Conservation (phyloP, 2,797 vertebrate species). For the Acrossocheilus wenchowensis region DNA sequence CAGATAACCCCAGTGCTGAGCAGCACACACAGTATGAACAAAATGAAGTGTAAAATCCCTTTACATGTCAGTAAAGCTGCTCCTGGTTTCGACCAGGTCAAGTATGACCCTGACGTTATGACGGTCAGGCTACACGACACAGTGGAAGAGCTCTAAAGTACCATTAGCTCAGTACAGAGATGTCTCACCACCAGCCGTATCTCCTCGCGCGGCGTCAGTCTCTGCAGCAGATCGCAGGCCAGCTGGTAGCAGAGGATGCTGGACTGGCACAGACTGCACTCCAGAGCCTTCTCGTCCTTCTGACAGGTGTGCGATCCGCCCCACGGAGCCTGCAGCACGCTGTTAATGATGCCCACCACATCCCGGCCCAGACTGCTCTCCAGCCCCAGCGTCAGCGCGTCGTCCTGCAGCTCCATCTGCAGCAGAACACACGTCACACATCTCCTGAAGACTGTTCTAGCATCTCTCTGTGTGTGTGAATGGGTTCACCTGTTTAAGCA, state of each 20-base stretch:
- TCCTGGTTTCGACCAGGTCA: too few relatives aligned
- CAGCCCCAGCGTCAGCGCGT: constrained; percentile 93
- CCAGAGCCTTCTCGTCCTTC: constrained; percentile 93
- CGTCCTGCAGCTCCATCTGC: constrained; percentile 99
- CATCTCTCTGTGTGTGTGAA: neutral
- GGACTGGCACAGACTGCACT: constrained; percentile 96
- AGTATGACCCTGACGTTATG: too few relatives aligned
- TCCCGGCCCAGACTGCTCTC: constrained; percentile 95
- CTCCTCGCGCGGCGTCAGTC: constrained; percentile 93
- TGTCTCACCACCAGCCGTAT: constrained; percentile 93
- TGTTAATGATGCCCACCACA: constrained; percentile 97
- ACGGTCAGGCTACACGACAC: too few relatives aligned
- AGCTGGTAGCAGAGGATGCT: constrained; percentile 99
- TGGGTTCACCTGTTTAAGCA: constrained; percentile 92
- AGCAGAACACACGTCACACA: constrained; percentile 8
- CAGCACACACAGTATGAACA: too few relatives aligned
- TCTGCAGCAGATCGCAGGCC: constrained; percentile 94
- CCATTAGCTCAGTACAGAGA: too few relatives aligned
- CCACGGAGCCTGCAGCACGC: constrained; percentile 98
- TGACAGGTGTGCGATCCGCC: constrained; percentile 97
- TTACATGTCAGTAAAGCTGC: too few relatives aligned
- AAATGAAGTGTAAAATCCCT: too few relatives aligned
- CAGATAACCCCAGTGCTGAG: too few relatives aligned
- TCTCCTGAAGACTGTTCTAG: neutral
- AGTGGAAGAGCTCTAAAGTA: too few relatives aligned